Percentiles rank a stretch among this genome's conserved stretches.
Conservation (phyloP, 2,797 vertebrate genomes). For the Lagodon rhomboides region DNA sequence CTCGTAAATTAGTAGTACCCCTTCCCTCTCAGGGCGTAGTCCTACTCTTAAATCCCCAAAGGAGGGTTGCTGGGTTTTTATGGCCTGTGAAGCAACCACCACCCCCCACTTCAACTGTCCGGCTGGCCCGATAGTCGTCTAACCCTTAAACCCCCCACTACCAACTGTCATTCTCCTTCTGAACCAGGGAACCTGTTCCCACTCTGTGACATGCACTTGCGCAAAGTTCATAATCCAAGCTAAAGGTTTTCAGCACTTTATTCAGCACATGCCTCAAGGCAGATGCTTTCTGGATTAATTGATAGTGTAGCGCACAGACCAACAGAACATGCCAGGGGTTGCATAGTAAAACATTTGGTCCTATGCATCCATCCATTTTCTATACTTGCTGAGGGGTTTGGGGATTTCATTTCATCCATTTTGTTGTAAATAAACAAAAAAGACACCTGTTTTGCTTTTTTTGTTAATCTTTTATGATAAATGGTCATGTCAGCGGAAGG, state of each 20-base stretch:
- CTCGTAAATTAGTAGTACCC: slow-evolving; percentile 78
- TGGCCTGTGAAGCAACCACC: slow-evolving; percentile 58
- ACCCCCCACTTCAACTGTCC: slow-evolving; percentile 40
- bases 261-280: background rate
- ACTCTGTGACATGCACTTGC: slow-evolving; percentile 20
- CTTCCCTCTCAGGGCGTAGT: slow-evolving; percentile 61
- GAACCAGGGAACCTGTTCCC: slow-evolving; percentile 10
- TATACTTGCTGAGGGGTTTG: background rate
- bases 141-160: slow-evolving; percentile 23
- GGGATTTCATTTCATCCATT: background rate
- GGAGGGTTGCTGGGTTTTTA: slow-evolving; percentile 66
- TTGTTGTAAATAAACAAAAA: background rate
- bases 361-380: background rate
- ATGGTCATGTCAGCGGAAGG: background rate
- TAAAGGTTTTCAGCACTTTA: slow-evolving; percentile 7
- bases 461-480: background rate
- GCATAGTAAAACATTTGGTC: background rate
- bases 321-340: slow-evolving; percentile 2
- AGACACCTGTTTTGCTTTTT: background rate
- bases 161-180: slow-evolving; percentile 45
- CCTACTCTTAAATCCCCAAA: slow-evolving; percentile 62
- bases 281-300: background rate
- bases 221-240: slow-evolving; percentile 29
- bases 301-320: background rate
- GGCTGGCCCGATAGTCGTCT: slow-evolving; percentile 31